Conservation (phyloP, 2,797 vertebrate species). For the Anguilla megastoma region DNA sequence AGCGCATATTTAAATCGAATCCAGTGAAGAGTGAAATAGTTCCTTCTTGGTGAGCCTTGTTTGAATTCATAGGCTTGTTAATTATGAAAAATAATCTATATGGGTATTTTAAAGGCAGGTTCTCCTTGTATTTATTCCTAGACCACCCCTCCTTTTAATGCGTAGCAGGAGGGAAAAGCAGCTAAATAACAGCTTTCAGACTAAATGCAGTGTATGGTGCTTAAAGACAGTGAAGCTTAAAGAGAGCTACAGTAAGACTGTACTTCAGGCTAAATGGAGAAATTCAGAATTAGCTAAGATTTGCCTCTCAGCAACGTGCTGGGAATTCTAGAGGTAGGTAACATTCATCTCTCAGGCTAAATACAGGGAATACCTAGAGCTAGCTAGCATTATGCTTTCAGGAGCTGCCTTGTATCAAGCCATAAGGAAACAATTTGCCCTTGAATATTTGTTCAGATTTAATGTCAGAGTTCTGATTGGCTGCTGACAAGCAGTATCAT, state of each 20-base stretch:
- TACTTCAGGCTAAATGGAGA: not conserved
- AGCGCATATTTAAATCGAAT: no score
- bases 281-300: not conserved
- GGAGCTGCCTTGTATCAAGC: not conserved
- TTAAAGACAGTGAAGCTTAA: not conserved
- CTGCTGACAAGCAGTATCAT: not conserved
- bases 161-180: no score
- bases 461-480: not conserved
- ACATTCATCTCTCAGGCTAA: not conserved
- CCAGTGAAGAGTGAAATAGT: no score
- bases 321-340: not conserved
- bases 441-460: not conserved
- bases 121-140: no score
- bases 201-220: not conserved
- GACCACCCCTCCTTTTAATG: no score
- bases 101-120: no score
- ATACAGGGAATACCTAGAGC: not conserved
- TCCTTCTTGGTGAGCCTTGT: not conserved
- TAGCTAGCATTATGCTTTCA: not conserved
- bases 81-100: not conserved
- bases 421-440: not conserved
- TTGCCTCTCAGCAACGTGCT: not conserved
- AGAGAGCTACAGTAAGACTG: not conserved
- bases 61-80: not conserved
- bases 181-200: not conserved